These are phyloP conservation scores for Irena cyanogastra DNA, from an alignment of 2,113 vertebrate species.

Conservation along the genomic window DNA sequence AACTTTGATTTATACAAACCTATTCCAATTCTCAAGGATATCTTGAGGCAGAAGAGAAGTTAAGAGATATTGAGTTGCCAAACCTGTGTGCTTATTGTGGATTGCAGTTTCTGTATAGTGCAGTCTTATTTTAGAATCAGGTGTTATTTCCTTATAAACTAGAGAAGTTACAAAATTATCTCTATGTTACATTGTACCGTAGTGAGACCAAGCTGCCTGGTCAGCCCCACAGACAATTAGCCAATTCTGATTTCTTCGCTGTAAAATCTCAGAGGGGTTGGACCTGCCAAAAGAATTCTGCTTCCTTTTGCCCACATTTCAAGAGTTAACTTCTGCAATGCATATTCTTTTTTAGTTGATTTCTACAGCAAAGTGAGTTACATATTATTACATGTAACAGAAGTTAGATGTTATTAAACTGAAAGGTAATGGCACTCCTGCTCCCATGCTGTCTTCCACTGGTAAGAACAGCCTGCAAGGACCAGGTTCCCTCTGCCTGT, in stretches of 20 bases:
- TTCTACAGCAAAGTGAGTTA: neutral
- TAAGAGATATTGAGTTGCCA: neutral
- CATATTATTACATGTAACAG: neutral
- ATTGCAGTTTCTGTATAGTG: neutral
- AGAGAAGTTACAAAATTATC: neutral
- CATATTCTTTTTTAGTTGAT: neutral
- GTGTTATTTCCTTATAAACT: neutral
- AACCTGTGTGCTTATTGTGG: neutral
- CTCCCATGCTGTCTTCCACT: neutral
- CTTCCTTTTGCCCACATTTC: neutral
- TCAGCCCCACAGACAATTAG: neutral
- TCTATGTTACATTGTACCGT: neutral
- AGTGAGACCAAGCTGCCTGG: neutral
- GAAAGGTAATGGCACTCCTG: neutral
- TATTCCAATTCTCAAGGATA: neutral
- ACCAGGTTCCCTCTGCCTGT: neutral
- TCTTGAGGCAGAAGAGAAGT: neutral
- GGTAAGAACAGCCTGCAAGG: neutral
- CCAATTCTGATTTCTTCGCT: neutral
- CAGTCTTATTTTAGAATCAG: neutral
- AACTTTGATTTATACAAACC: neutral
- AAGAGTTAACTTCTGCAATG: neutral
- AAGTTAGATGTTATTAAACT: neutral
- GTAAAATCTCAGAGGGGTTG: neutral
- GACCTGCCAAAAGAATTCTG: neutral